Base-by-base conservation (phyloP, 2,888 invertebrate genomes). In the Temnothorax ravouxi region DNA sequence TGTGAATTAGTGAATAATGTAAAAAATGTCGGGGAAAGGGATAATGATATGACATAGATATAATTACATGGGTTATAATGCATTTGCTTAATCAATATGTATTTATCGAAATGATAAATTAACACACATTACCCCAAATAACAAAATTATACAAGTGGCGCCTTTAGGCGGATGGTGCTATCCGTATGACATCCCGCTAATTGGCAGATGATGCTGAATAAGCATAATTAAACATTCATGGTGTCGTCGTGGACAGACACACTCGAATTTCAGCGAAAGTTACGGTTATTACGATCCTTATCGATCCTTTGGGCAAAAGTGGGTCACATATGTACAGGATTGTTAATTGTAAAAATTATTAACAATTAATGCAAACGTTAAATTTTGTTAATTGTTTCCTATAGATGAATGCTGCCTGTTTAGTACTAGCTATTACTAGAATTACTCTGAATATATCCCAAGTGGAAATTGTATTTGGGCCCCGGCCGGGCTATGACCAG, bases 261-360 rank as follows among this genome's bases (percentile, higher is more conserved):
- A 80, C 67, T 79, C 61, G 66, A 88, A 86, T 88, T 89, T 77
- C 62, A 71, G 59, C 41, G 82, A 74, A 84, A 83, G 50, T 87
- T 86, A 88, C 85, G 79, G 84, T 88, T 83, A 84, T 79, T 75
- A 56, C 76, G 87, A 88, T 90, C 50, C 38, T 87, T 87, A 87
- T 89, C 89, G 77, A 67, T 84, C 59, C 59, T 61, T 54, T 52
- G 52, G 50, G 54, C n/a, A 72, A 59, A 85, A 88, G 61, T 67
- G 64, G 80, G 81, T 87, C 86, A 82, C 72, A 69, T 82, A 71
- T 75, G 79, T 62, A 66, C 64, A 62, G 67, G 61, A 81, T 83
- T 56, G 67, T 29, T 71, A 77, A 87, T 87, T 86, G 41, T 69
- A 71, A 50, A 85, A 77, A 90, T 85, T 54, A 54, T 75, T 84